A percentile compares a stretch with the other conserved stretches of the same genome.
Evolutionary conservation across 2,113 vertebrate genomes (phyloP).

Genomic region (Callorhinus ursinus): DNA sequence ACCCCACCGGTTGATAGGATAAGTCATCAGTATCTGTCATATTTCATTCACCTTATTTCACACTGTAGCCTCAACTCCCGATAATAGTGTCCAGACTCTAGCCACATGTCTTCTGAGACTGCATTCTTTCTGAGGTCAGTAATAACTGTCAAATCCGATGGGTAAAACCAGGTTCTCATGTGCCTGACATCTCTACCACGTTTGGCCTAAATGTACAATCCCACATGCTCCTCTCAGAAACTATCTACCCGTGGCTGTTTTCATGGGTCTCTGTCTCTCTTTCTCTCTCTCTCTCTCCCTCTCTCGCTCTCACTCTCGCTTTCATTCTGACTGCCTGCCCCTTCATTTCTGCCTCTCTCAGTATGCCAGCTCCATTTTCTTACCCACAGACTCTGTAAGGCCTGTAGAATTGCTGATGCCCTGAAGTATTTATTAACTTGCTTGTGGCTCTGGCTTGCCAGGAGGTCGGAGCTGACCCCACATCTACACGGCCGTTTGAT

Average conservation of each 20-base stretch:
- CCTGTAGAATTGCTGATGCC: neutral
- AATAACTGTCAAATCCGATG: neutral
- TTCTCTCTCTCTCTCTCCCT: neutral
- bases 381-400: neutral
- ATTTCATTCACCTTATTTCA: neutral
- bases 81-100: neutral
- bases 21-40: neutral
- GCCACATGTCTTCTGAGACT: neutral
- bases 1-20: neutral
- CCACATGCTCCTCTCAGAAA: neutral
- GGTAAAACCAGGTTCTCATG: neutral
- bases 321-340: neutral
- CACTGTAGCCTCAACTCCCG: neutral
- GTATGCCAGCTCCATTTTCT: neutral
- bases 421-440: neutral
- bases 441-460: neutral
- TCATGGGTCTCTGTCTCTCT: neutral
- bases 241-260: neutral
- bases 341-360: neutral
- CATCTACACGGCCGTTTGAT: neutral
- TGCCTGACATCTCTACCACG: neutral
- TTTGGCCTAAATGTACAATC: neutral
- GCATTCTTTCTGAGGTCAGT: neutral
- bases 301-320: neutral
- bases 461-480: neutral